Evolutionary conservation across 2,888 invertebrate species (phyloP).

Genomic region (Cataglyphis altisquamis): DNA sequence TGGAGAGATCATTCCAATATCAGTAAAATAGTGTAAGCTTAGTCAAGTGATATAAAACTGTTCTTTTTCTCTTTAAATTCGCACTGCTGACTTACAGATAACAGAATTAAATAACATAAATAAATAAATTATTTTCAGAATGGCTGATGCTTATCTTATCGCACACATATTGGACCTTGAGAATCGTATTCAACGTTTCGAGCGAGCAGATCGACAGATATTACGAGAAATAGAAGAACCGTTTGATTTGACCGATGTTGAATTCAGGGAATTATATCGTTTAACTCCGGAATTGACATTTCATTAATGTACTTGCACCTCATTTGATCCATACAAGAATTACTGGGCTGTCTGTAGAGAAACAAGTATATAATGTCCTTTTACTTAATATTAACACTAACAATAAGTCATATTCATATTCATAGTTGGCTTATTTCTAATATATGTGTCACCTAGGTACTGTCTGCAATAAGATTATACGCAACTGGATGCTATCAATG

Average conservation of each 20-base stretch:
- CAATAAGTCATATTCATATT: background rate
- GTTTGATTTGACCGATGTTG: no score
- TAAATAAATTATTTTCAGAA: conserved; percentile 7
- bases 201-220: no score
- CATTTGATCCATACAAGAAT: background rate
- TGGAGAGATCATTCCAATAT: no score
- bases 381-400: background rate
- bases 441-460: background rate
- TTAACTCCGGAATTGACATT: no score
- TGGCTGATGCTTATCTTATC: conserved; percentile 2
- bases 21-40: no score
- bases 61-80: background rate
- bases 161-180: background rate
- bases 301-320: no score
- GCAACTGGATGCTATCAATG: no score
- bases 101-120: background rate
- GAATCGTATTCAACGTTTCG: background rate
- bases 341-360: conserved; percentile 1
- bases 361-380: background rate
- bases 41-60: background rate
- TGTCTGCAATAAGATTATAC: no score
- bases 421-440: background rate
- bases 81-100: background rate
- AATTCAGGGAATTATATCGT: no score
- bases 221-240: no score